Percentiles rank a stretch among this genome's conserved stretches.
Evolutionary conservation across 2,797 vertebrate genomes (phyloP).

Genomic region (Lemur catta): DNA sequence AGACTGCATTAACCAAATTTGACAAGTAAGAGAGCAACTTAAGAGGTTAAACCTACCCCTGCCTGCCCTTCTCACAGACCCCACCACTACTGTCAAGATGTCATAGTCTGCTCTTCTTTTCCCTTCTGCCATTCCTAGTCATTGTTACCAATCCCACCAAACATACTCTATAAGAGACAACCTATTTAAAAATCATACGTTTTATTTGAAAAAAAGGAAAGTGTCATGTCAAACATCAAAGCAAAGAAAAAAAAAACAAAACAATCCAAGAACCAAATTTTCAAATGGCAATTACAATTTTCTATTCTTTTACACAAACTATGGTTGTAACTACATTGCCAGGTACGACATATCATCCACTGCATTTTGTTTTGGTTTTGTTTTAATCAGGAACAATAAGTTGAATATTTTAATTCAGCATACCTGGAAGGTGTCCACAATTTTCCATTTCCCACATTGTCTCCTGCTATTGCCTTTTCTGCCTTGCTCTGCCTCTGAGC

Average conservation of each 20-base stretch:
- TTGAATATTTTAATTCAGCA: neutral
- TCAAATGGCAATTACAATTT: neutral
- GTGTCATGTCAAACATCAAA: neutral
- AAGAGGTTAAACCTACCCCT: neutral
- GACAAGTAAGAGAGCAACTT: neutral
- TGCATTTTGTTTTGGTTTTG: neutral
- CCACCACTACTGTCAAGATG: too few relatives aligned
- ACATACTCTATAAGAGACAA: neutral
- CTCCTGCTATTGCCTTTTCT: neutral
- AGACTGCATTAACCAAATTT: neutral
- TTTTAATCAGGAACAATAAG: neutral
- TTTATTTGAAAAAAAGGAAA: neutral
- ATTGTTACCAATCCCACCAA: neutral
- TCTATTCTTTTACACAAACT: neutral
- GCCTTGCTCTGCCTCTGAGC: neutral
- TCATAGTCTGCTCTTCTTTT: neutral
- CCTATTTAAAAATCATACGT: neutral
- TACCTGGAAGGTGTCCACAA: neutral
- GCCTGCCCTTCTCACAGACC: accelerated
- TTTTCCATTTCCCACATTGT: neutral
- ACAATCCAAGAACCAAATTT: neutral
- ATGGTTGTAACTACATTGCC: neutral
- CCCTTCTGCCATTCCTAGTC: neutral
- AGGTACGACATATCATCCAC: neutral
- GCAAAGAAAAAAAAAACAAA: neutral